A percentile compares a stretch with the other conserved stretches of the same genome.
These are phyloP conservation scores for Watsonalla binaria DNA, from an alignment of 2,888 invertebrate species.

Conservation along the genomic window DNA sequence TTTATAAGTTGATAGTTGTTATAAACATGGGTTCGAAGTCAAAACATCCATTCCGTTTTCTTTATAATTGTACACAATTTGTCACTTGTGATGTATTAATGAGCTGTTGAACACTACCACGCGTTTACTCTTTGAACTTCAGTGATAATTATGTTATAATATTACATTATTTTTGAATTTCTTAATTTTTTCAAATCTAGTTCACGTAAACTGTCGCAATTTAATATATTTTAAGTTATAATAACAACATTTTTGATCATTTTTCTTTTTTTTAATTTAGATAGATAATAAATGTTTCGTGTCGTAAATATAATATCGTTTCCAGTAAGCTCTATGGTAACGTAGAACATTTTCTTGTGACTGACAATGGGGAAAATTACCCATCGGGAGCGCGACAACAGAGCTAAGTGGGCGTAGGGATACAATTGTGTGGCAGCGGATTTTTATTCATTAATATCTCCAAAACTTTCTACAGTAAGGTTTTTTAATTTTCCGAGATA, in stretches of 20 bases:
- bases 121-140: conserved; percentile 28
- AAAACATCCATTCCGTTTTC: conserved; percentile 35
- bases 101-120: conserved; percentile 26
- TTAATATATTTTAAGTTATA: no score
- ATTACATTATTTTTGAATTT: not conserved
- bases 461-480: not conserved
- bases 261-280: no score
- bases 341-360: conserved; percentile 58
- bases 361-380: conserved; percentile 75
- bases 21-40: conserved; percentile 36
- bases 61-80: conserved; percentile 33
- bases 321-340: conserved; percentile 22
- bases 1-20: conserved; percentile 28
- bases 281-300: no score
- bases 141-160: not conserved
- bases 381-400: conserved; percentile 60
- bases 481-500: no score
- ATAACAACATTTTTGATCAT: no score
- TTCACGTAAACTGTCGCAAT: no score
- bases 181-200: no score
- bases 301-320: conserved; percentile 5
- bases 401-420: conserved; percentile 41
- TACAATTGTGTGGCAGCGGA: conserved; percentile 32
- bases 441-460: conserved; percentile 8
- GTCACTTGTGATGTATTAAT: conserved; percentile 31